Percentiles rank a stretch among this genome's conserved stretches.
These are phyloP conservation scores for Drosophila atroscutellata DNA, from an alignment of 2,888 invertebrate species.

Conservation along the genomic window DNA sequence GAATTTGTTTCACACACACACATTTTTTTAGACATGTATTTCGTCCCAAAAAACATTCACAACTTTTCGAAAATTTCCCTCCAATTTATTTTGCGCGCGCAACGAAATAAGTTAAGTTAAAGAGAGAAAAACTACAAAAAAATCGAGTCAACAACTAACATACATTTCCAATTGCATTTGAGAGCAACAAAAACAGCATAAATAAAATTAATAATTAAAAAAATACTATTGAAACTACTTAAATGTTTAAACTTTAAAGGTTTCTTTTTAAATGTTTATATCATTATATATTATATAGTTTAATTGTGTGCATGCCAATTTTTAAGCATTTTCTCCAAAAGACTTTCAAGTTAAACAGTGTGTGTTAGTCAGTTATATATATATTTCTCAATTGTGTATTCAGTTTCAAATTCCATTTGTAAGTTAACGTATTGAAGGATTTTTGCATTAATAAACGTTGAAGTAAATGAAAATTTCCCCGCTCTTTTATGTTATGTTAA, in stretches of 20 bases:
- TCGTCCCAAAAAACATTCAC: neutral
- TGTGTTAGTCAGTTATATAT: constrained; percentile 55
- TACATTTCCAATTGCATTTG: constrained; percentile 69
- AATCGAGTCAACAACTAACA: constrained; percentile 40
- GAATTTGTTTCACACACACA: constrained; percentile 11
- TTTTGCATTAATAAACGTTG: constrained; percentile 77
- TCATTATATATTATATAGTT: constrained; percentile 51
- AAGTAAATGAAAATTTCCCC: constrained; percentile 44
- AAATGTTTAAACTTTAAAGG: constrained; percentile 60
- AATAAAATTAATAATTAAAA: constrained; percentile 19
- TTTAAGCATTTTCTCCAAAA: constrained; percentile 43
- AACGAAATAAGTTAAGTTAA: constrained; percentile 39
- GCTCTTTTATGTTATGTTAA: neutral
- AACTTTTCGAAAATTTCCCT: constrained; percentile 12
- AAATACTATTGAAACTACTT: constrained; percentile 23
- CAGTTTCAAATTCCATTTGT: constrained; percentile 67
- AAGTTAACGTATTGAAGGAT: constrained; percentile 63
- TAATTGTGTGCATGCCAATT: constrained; percentile 48
- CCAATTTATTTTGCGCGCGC: constrained; percentile 35
- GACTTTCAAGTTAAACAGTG: constrained; percentile 47
- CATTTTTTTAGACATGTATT: constrained; percentile 7
- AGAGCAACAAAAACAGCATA: constrained; percentile 46
- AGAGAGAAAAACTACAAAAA: neutral
- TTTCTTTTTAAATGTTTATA: constrained; percentile 55
- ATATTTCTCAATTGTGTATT: constrained; percentile 37